phyloP scores from a whole-genome alignment of 2,888 invertebrate species.

The Meghimatium bilineatum region DNA sequence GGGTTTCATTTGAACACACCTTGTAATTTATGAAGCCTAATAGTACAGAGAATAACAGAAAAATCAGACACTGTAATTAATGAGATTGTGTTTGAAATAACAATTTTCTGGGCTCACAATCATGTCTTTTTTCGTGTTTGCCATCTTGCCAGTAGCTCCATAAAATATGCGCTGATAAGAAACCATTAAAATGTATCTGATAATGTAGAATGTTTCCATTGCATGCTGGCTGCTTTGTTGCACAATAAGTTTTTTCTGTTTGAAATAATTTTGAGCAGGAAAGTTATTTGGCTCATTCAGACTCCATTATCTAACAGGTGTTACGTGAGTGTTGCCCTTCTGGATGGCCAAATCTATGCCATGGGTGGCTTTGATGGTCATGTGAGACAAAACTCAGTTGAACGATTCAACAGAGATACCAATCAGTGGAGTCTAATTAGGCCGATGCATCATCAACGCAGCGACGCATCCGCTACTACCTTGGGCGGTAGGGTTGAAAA shows the following conservation, averaged over 20 bases:
- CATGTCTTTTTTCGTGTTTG: too few species aligned
- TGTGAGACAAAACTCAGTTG: constrained; percentile 90
- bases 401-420: constrained; percentile 85
- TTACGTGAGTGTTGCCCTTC: constrained; percentile 91
- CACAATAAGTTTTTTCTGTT: not conserved
- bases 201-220: not conserved
- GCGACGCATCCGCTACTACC: constrained; percentile 76
- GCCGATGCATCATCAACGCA: constrained; percentile 76
- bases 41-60: too few species aligned
- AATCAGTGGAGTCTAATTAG: constrained; percentile 91
- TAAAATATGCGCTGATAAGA: too few species aligned
- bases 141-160: too few species aligned
- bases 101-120: too few species aligned
- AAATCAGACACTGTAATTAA: too few species aligned
- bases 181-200: too few species aligned
- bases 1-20: too few species aligned
- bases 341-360: constrained; percentile 82
- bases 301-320: constrained; percentile 80
- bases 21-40: too few species aligned
- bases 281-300: constrained; percentile 47
- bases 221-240: too few species aligned
- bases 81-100: too few species aligned
- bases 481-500: constrained; percentile 58
- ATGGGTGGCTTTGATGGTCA: constrained; percentile 90
- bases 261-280: constrained; percentile 41